phyloP scores from a whole-genome alignment of 2,113 vertebrate species.

The Leptobrachium ailaonicum region DNA sequence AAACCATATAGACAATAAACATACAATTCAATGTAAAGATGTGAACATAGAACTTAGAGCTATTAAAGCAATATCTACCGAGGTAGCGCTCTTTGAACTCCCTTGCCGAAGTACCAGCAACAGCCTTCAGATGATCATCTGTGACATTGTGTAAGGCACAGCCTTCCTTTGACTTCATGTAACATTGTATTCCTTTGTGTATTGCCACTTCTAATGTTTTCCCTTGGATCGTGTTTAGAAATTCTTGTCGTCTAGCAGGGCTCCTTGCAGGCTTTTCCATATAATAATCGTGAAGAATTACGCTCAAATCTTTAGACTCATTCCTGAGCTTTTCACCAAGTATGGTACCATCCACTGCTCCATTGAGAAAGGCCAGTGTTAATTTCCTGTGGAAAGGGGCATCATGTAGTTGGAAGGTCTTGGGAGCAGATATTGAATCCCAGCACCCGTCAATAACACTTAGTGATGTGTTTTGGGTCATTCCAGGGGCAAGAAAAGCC shows the following conservation, averaged over 20 bases:
- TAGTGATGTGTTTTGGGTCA: accelerated
- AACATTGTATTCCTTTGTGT: conserved; percentile 56
- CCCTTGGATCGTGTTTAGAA: conserved; percentile 50
- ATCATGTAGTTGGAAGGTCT: conserved; percentile 69
- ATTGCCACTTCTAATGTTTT: conserved; percentile 64
- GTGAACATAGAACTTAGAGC: neutral
- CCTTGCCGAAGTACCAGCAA: conserved; percentile 56
- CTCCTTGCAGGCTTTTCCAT: conserved; percentile 56
- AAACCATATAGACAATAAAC: no score
- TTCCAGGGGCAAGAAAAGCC: conserved; percentile 56
- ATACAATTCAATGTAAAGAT: no score
- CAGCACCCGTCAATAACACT: conserved; percentile 79
- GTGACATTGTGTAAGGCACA: conserved; percentile 47
- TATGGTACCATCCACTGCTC: conserved; percentile 81
- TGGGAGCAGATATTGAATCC: conserved; percentile 69
- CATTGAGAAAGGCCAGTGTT: conserved; percentile 73
- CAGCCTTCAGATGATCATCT: neutral
- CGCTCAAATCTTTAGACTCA: conserved; percentile 48
- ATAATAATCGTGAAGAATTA: conserved; percentile 73
- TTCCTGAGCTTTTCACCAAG: conserved; percentile 66
- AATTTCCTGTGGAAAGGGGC: conserved; percentile 50
- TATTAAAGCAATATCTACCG: conserved; percentile 61
- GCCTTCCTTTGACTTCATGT: conserved; percentile 49
- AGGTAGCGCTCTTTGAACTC: conserved; percentile 73
- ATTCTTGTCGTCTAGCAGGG: conserved; percentile 69